A percentile compares a stretch with the other conserved stretches of the same genome.
Conservation (phyloP, 1,140 invertebrate genomes). For the Stenopsyche tienmushanensis region DNA sequence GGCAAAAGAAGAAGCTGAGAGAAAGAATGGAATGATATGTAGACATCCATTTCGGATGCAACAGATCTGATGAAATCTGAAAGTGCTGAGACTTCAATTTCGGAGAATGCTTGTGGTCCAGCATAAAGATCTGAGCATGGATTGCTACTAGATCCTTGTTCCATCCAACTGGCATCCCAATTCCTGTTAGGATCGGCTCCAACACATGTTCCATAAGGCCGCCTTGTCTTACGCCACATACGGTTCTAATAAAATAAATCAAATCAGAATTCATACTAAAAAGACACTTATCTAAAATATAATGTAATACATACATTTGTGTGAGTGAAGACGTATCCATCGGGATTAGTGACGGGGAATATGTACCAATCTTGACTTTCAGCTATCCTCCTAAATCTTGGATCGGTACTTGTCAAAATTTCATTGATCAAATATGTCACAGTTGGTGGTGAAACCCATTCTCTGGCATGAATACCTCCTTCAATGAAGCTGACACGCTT, state of each 20-base stretch:
- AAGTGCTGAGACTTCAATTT: slow-evolving; percentile 61
- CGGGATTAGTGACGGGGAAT: slow-evolving; percentile 62
- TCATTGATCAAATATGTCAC: slow-evolving; percentile 59
- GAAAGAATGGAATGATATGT: slow-evolving; percentile 61
- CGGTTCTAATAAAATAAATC: slow-evolving; percentile 37
- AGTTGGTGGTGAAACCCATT: slow-evolving; percentile 66
- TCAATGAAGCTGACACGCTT: slow-evolving; percentile 46
- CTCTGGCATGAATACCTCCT: slow-evolving; percentile 61
- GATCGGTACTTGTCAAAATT: slow-evolving; percentile 50
- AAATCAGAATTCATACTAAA: slow-evolving; percentile 13
- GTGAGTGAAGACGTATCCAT: slow-evolving; percentile 65
- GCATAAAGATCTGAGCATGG: slow-evolving; percentile 63
- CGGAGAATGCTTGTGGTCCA: slow-evolving; percentile 65
- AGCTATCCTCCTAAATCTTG: slow-evolving; percentile 49
- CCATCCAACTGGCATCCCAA: slow-evolving; percentile 48
- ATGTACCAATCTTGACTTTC: slow-evolving; percentile 61
- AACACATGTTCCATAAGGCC: slow-evolving; percentile 44
- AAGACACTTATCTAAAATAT: not conserved
- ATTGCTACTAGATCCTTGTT: slow-evolving; percentile 59
- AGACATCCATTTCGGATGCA: slow-evolving; percentile 53
- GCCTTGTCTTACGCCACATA: slow-evolving; percentile 33
- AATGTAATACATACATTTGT: slow-evolving; percentile 46
- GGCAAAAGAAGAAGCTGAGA: slow-evolving; percentile 62
- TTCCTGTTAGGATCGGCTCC: slow-evolving; percentile 55
- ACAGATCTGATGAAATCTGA: slow-evolving; percentile 51